Base-by-base conservation (phyloP, 2,888 invertebrate genomes). In the Acleris literana region DNA sequence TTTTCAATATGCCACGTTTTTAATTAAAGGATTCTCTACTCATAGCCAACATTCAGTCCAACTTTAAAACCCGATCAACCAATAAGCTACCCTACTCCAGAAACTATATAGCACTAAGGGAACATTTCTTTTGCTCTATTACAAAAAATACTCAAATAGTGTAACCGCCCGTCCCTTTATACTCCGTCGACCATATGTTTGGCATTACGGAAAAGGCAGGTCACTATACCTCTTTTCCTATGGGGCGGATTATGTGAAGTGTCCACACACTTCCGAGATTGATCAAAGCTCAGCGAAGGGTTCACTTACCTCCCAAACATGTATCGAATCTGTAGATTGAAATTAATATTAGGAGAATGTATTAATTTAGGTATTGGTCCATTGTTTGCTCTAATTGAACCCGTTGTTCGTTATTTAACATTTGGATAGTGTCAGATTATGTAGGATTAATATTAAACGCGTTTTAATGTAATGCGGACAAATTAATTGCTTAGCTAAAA, bases 301-400 rank as follows among this genome's bases (percentile, higher is more conserved):
- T 62, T 66, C 39, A 54, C 55, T 64, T 64, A 70, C 64, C 70
- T 71, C 72, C 69, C 46, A 44, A 64, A 67, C 70, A 68, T 71
- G 74, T 73, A 71, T 70, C 71, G 73, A 71, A 70, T 71, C 72
- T 73, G 75, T 70, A 77, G 74, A 75, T 76, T 74, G 71, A 74
- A 73, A 78, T 77, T 75, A 76, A 76, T 75, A 78, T 74, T 73
- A 75, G 74, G 70, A 63, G 61, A 58, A 51, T 68, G 44, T 61
- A 67, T 68, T 57, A 69, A 54, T 51, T 16, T 59, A 59, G 54
- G 57, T 69, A 71, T 69, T 69, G 55, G 60, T 63, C 63, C 56
- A 68, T 69, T 68, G 67, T 46, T 68, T 66, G 70, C 63, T 69
- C 59, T 66, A 66, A 62, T 66, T 66, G 66, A 66, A 66, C 56